phyloP scores from a whole-genome alignment of 2,797 vertebrate species.

The Sebastes umbrosus region DNA sequence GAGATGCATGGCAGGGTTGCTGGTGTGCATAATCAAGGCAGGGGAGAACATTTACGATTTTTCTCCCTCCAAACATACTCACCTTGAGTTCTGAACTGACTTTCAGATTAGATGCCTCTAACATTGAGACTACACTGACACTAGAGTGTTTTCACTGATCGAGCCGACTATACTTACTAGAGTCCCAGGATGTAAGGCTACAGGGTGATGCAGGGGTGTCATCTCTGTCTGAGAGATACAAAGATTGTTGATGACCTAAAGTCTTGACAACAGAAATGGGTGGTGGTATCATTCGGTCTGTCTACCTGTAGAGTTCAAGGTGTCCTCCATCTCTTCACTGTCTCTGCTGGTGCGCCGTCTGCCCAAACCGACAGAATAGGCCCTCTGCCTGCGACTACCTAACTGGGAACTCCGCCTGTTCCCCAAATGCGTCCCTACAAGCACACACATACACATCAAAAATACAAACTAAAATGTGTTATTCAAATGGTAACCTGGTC shows the following conservation, averaged over 20 bases:
- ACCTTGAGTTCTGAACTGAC: background rate
- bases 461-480: background rate
- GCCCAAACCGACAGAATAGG: slow-evolving; percentile 76
- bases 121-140: slow-evolving; percentile 19
- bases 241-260: slow-evolving; percentile 61
- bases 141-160: slow-evolving; percentile 9
- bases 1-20: background rate
- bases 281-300: background rate
- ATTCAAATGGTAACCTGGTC: background rate
- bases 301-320: slow-evolving; percentile 77
- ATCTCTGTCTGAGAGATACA: slow-evolving; percentile 79
- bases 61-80: background rate
- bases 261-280: slow-evolving; percentile 13
- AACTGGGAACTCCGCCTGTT: slow-evolving; percentile 57
- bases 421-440: slow-evolving; percentile 65
- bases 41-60: background rate
- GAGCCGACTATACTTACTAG: slow-evolving; percentile 74
- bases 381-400: slow-evolving; percentile 68
- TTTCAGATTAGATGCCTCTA: background rate
- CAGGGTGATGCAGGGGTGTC: slow-evolving; percentile 81
- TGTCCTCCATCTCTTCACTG: slow-evolving; percentile 76
- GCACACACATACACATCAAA: slow-evolving; percentile 13
- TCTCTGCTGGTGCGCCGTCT: slow-evolving; percentile 74
- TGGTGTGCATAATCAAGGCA: background rate
- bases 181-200: slow-evolving; percentile 86